phyloP scores from a whole-genome alignment of 2,888 invertebrate species.

The Diaprepes abbreviatus region DNA sequence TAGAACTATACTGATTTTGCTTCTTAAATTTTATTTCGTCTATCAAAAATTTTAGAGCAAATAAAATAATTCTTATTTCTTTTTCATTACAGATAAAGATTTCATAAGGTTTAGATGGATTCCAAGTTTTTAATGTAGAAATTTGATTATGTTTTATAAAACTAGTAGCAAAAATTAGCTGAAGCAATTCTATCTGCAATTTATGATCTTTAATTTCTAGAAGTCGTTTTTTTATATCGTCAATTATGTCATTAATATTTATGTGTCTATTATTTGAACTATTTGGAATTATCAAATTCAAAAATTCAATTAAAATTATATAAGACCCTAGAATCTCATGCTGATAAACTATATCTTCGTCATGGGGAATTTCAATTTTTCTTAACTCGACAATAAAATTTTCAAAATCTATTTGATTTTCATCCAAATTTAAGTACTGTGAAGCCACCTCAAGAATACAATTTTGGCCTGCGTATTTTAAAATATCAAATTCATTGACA shows the following conservation, averaged over 20 bases:
- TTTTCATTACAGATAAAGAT: slow-evolving; percentile 75
- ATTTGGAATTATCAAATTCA: slow-evolving; percentile 43
- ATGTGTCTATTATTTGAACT: slow-evolving; percentile 24
- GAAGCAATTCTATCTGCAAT: slow-evolving; percentile 74
- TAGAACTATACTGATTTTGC: slow-evolving; percentile 62
- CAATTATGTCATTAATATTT: slow-evolving; percentile 38
- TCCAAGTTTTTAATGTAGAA: not conserved
- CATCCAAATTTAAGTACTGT: slow-evolving; percentile 55
- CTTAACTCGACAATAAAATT: slow-evolving; percentile 1
- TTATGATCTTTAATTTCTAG: slow-evolving; percentile 48
- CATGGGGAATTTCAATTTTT: slow-evolving; percentile 5
- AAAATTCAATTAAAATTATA: slow-evolving; percentile 49
- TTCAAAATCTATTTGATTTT: slow-evolving; percentile 47
- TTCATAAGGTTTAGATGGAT: slow-evolving; percentile 7
- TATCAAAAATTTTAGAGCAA: slow-evolving; percentile 72
- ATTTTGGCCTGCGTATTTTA: slow-evolving; percentile 51
- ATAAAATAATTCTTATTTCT: slow-evolving; percentile 73
- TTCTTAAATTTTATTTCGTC: slow-evolving; percentile 68
- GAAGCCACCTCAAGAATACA: slow-evolving; percentile 56
- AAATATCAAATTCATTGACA: slow-evolving; percentile 49
- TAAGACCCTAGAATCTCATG: slow-evolving; percentile 35
- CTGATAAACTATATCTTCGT: slow-evolving; percentile 36
- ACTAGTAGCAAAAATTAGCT: slow-evolving; percentile 78
- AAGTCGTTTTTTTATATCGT: slow-evolving; percentile 48
- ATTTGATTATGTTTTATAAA: slow-evolving; percentile 61